A percentile compares a stretch with the other conserved stretches of the same genome.
These are phyloP conservation scores for Portevinia maculata DNA, from an alignment of 2,888 invertebrate genomes.

Conservation along the genomic window DNA sequence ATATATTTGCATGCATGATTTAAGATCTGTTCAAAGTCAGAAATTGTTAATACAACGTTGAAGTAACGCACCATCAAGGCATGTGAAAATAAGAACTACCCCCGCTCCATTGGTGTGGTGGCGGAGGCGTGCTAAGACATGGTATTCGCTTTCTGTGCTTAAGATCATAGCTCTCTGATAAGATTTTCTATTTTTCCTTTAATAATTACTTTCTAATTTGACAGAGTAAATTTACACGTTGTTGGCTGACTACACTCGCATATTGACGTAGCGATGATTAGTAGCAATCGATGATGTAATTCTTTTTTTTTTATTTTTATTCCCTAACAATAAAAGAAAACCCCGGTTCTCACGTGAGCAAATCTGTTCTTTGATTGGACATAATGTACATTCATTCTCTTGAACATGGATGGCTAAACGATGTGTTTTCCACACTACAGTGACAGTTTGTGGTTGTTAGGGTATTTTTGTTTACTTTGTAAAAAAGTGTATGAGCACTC, in stretches of 20 bases:
- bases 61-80: background rate
- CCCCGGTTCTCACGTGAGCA: constrained; percentile 32
- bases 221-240: constrained; percentile 7
- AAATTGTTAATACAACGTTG: constrained; percentile 5
- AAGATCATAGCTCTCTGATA: constrained; percentile 37
- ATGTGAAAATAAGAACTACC: constrained; percentile 7
- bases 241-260: background rate
- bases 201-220: constrained; percentile 28
- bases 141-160: constrained; percentile 26
- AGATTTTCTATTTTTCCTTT: constrained; percentile 35
- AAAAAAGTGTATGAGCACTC: constrained; percentile 18
- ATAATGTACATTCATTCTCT: background rate
- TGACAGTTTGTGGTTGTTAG: constrained; percentile 26
- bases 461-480: constrained; percentile 56
- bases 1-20: constrained; percentile 8
- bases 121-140: background rate
- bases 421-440: constrained; percentile 7
- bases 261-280: constrained; percentile 18
- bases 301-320: constrained; percentile 12
- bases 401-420: constrained; percentile 6
- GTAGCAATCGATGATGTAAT: constrained; percentile 64
- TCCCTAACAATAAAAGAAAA: constrained; percentile 19
- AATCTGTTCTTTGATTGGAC: constrained; percentile 28
- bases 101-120: background rate
- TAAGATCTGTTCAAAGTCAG: no score